Evolutionary conservation across 2,797 vertebrate genomes (phyloP), one percentile per base, ranked within the genome.

Genomic region (Microctenopoma steveboyesi): DNA sequence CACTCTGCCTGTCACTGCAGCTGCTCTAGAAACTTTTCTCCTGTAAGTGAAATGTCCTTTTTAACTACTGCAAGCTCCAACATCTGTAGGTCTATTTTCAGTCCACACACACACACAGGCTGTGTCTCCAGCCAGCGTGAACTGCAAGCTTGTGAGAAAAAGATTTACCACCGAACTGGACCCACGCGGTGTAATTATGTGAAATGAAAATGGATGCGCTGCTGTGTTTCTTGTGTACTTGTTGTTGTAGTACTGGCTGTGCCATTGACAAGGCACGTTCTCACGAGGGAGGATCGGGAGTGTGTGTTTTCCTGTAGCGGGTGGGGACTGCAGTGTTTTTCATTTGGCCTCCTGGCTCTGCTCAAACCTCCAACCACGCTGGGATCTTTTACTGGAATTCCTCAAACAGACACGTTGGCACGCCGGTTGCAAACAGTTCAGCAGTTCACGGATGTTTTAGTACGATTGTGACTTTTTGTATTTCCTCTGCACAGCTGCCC

Each of bases 401-500:
- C 47, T 71, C 72, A 57, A 76, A 65, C 15, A 46, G 64, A 83
- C 70, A 45, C 27, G 27, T 61, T 84, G 79, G 66, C 76, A 72
- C 58, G n/a, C 22, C 22, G 47, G 28, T 59, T 56, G 22, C 56
- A 68, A 60, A 43, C 64, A 46, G 61, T 57, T 39, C n/a, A 62
- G 18, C 35, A 45, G 59, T 59, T 72, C 37, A 8, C 42, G 28
- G 14, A 30, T 54, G 48, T 53, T 58, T 60, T 39, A 54, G 25
- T 65, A 65, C 53, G 52, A 67, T 64, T 66, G 39, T 81, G 68
- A 80, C 27, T 37, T 18, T 35, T 52, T 37, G 27, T 74, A 25
- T 86, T 78, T 72, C 57, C 72, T 72, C 37, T 60, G 15, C 83
- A 40, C 89, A 98, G 96, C 91, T 97, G 83, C 96, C 96, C 39